Evolutionary conservation across 2,888 invertebrate species (phyloP).

Genomic region (Cyclophora albipunctata): DNA sequence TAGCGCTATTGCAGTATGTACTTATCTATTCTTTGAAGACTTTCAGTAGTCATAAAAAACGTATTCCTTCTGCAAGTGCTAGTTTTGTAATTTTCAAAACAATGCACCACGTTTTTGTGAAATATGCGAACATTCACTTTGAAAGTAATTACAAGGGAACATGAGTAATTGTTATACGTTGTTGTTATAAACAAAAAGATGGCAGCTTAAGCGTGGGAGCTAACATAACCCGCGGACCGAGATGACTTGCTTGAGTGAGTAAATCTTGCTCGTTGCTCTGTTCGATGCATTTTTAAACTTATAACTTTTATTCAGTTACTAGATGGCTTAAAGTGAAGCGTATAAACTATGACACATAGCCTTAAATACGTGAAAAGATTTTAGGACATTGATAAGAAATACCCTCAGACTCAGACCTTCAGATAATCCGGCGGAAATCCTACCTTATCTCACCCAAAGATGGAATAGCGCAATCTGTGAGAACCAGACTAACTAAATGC

Average conservation of each 20-base stretch:
- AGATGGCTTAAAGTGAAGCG: no score
- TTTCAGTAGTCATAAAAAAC: no score
- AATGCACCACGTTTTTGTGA: no score
- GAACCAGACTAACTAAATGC: constrained; percentile 33
- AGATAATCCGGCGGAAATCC: constrained; percentile 60
- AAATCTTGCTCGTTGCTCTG: no score
- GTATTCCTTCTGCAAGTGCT: no score
- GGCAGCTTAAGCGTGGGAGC: constrained; percentile 52
- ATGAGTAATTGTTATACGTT: constrained; percentile 42
- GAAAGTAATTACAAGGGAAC: constrained; percentile 39
- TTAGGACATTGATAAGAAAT: constrained; percentile 22
- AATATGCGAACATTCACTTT: constrained; percentile 56
- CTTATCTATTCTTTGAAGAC: no score
- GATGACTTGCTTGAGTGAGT: constrained; percentile 42
- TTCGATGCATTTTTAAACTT: no score
- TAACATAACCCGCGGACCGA: constrained; percentile 41
- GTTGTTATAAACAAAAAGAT: constrained; percentile 45
- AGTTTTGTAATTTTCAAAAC: no score
- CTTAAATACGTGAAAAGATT: no score
- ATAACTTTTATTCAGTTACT: no score
- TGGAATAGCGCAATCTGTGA: constrained; percentile 48
- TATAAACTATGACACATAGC: no score
- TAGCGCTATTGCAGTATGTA: no score
- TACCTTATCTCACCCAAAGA: constrained; percentile 56
- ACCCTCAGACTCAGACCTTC: constrained; percentile 30